Evolutionary conservation across 2,888 invertebrate genomes (phyloP).

Genomic region (Parthenolecanium corni): DNA sequence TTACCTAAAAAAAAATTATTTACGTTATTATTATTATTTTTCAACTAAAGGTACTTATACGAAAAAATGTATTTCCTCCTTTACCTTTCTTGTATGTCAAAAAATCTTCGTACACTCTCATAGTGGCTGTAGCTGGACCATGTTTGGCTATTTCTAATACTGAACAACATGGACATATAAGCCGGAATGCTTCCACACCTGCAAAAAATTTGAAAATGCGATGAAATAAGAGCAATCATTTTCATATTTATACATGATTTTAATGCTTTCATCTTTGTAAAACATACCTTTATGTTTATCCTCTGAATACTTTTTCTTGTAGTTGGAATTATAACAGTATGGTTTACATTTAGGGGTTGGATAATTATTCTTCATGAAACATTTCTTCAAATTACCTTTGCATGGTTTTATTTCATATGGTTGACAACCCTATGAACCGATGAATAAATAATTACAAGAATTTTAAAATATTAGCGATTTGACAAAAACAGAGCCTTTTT

Average conservation of each 20-base stretch:
- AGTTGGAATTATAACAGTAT: not conserved
- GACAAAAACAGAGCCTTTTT: not conserved
- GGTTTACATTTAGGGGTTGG: not conserved
- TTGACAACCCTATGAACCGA: not conserved
- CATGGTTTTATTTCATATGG: constrained; percentile 1
- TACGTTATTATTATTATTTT: too few relatives aligned
- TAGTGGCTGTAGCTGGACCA: constrained; percentile 28
- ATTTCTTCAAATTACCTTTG: not conserved
- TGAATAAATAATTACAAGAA: not conserved
- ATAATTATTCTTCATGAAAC: not conserved
- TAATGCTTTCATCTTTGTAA: too few relatives aligned
- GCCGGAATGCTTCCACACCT: not conserved
- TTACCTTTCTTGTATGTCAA: constrained; percentile 30
- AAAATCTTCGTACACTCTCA: constrained; percentile 31
- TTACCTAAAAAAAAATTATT: too few relatives aligned
- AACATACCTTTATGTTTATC: not conserved
- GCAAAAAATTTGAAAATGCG: too few relatives aligned
- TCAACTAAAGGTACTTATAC: too few relatives aligned
- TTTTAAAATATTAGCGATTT: not conserved
- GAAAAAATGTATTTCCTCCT: too few relatives aligned
- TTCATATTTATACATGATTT: too few relatives aligned
- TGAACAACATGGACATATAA: constrained; percentile 12
- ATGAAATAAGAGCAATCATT: too few relatives aligned
- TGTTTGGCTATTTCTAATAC: constrained; percentile 22
- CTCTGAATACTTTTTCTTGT: not conserved